A percentile compares a stretch with the other conserved stretches of the same genome.
These are phyloP conservation scores for Platyscapa corneri DNA, from an alignment of 1,140 invertebrate species.

Conservation along the genomic window DNA sequence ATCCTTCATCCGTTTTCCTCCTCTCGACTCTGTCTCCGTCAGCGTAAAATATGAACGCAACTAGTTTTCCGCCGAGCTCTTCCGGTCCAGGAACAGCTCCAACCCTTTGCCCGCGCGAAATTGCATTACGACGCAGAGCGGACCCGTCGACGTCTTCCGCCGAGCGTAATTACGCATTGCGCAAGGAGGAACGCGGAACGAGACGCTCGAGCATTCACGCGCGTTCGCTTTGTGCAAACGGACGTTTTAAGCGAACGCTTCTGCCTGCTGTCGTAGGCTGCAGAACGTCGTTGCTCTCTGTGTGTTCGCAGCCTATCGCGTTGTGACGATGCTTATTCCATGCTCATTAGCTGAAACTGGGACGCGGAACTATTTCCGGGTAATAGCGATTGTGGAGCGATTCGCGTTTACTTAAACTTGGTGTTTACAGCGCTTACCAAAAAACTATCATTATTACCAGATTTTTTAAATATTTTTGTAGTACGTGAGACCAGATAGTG, in stretches of 20 bases:
- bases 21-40: not conserved
- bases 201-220: not conserved
- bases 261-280: not conserved
- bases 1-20: not conserved
- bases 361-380: not conserved
- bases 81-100: not conserved
- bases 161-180: slow-evolving; percentile 33
- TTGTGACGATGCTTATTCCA: not conserved
- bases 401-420: not conserved
- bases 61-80: not conserved
- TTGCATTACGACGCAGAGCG: slow-evolving; percentile 12
- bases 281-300: not conserved
- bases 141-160: not conserved
- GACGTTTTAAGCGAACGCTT: not conserved
- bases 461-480: no score
- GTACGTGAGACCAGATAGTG: no score
- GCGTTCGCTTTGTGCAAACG: not conserved
- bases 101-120: slow-evolving; percentile 18
- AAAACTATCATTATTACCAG: no score
- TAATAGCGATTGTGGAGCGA: not conserved
- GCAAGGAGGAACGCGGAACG: not conserved
- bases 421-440: not conserved
- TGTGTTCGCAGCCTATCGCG: not conserved
- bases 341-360: not conserved
- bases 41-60: not conserved